phyloP scores from a whole-genome alignment of 1,140 invertebrate genomes.

The Laodelphax striatellus region DNA sequence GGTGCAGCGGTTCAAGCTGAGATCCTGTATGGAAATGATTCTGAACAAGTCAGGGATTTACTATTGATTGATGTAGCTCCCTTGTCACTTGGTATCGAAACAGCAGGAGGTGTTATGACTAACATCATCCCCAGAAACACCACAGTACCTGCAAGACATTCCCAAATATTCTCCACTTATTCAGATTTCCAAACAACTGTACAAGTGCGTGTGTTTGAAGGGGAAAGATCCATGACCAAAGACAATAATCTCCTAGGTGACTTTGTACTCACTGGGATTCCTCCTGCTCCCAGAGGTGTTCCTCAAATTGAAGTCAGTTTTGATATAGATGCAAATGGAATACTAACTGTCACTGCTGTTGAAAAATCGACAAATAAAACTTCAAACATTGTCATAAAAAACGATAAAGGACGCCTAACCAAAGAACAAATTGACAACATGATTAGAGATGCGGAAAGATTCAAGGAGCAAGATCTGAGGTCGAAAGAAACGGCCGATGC shows the following conservation, averaged over 20 bases:
- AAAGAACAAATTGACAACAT: slow-evolving; percentile 96
- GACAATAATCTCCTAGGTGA: slow-evolving; percentile 88
- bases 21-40: slow-evolving; percentile 89
- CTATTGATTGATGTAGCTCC: slow-evolving; percentile 89
- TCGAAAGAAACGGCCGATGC: slow-evolving; percentile 76
- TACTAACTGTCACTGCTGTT: slow-evolving; percentile 74
- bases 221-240: slow-evolving; percentile 85
- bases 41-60: slow-evolving; percentile 81
- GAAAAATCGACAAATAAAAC: slow-evolving; percentile 90
- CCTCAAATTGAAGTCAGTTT: slow-evolving; percentile 89
- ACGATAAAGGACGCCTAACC: slow-evolving; percentile 89
- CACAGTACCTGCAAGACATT: slow-evolving; percentile 91
- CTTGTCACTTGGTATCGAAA: slow-evolving; percentile 91
- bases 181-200: slow-evolving; percentile 94
- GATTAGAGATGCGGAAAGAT: slow-evolving; percentile 94
- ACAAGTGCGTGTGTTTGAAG: slow-evolving; percentile 78
- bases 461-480: slow-evolving; percentile 80
- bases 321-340: slow-evolving; percentile 82
- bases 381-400: slow-evolving; percentile 96
- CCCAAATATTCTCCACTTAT: slow-evolving; percentile 93
- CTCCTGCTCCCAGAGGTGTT: slow-evolving; percentile 87
- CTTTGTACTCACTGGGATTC: slow-evolving; percentile 87
- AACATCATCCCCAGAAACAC: slow-evolving; percentile 90
- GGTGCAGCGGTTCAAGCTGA: slow-evolving; percentile 85
- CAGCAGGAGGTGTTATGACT: slow-evolving; percentile 95